These are phyloP conservation scores for Ornithoptera alexandrae DNA, from an alignment of 2,888 invertebrate species.

Conservation along the genomic window DNA sequence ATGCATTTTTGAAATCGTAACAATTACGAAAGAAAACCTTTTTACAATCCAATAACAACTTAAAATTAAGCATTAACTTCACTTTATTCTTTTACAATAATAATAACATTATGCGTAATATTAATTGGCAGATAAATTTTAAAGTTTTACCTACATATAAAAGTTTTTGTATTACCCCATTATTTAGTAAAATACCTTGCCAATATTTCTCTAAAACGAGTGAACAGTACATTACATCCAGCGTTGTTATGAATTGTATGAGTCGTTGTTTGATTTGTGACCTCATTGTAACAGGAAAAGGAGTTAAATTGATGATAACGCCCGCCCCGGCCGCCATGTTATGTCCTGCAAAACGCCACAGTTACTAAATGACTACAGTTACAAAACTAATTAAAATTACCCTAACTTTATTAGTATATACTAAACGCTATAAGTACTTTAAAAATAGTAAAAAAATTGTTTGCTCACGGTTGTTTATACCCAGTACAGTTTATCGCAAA, in stretches of 20 bases:
- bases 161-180: conserved; percentile 8
- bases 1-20: too few relatives aligned
- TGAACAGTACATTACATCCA: conserved; percentile 28
- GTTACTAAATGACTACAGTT: not conserved
- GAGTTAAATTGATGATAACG: conserved; percentile 74
- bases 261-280: conserved; percentile 65
- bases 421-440: too few relatives aligned
- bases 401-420: too few relatives aligned
- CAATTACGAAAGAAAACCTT: too few relatives aligned
- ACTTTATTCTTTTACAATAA: too few relatives aligned
- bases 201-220: not conserved
- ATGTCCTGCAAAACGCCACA: conserved; percentile 32
- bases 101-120: too few relatives aligned
- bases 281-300: conserved; percentile 76
- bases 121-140: not conserved
- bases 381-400: not conserved
- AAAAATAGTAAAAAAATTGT: too few relatives aligned
- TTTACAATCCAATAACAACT: too few relatives aligned
- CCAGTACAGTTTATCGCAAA: not conserved
- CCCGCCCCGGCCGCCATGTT: conserved; percentile 50
- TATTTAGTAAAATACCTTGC: not conserved
- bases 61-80: too few relatives aligned
- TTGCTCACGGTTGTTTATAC: too few relatives aligned
- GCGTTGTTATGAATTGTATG: conserved; percentile 43
- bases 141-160: not conserved